Conservation (phyloP, 2,888 invertebrate species). For the Tanypteryx hageni region DNA sequence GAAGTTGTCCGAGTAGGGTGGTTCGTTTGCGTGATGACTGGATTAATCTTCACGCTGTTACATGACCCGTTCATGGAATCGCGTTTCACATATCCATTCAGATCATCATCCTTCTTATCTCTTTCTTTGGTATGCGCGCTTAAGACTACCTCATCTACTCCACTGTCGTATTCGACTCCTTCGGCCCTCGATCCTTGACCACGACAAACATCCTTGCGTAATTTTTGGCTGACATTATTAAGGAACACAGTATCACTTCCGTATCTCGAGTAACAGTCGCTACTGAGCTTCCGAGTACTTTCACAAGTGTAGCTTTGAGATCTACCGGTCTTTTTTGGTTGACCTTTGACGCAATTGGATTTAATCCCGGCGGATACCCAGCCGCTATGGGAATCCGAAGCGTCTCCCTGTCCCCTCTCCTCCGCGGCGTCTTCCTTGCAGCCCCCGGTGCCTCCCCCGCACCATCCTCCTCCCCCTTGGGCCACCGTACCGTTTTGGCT, state of each 20-base stretch:
- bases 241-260: slow-evolving; percentile 44
- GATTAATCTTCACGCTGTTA: background rate
- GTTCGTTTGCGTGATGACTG: background rate
- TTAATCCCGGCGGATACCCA: background rate
- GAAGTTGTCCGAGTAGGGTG: background rate
- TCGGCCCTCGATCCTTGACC: background rate
- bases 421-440: slow-evolving; percentile 70
- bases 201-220: background rate
- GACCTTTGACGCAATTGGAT: background rate
- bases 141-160: background rate
- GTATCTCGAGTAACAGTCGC: background rate
- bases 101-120: background rate
- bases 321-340: slow-evolving; percentile 11
- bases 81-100: slow-evolving; percentile 8
- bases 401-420: slow-evolving; percentile 56
- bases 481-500: slow-evolving; percentile 73
- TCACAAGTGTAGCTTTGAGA: slow-evolving; percentile 42
- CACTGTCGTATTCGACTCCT: background rate
- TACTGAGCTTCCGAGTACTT: background rate
- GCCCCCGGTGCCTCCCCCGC: slow-evolving; percentile 72
- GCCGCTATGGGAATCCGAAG: background rate
- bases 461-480: slow-evolving; percentile 72
- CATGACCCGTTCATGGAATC: background rate
- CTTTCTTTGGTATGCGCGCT: background rate
- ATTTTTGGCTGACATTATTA: slow-evolving; percentile 29